A percentile compares a stretch with the other conserved stretches of the same genome.
Evolutionary conservation across 1,140 invertebrate genomes (phyloP).

Genomic region (Sarcophaga peregrina): DNA sequence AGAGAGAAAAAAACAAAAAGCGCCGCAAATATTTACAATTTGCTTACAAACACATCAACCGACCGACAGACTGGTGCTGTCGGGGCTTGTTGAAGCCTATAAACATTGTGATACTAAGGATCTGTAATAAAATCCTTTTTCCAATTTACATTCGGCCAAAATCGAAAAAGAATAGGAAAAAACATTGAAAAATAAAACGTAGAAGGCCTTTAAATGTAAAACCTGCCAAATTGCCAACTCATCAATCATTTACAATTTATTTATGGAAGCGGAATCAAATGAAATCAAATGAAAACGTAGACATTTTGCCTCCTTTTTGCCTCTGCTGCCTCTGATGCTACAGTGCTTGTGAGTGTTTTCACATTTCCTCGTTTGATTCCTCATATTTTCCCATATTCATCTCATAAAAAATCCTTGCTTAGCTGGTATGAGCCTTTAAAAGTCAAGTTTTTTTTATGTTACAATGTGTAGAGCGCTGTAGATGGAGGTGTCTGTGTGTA

Average conservation of each 20-base stretch:
- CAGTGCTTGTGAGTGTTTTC: not conserved
- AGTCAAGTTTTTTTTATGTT: too few species aligned
- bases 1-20: not conserved
- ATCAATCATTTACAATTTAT: constrained; percentile 16
- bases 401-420: too few species aligned
- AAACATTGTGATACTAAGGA: too few species aligned
- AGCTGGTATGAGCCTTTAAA: too few species aligned
- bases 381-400: too few species aligned
- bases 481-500: not conserved
- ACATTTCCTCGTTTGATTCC: too few species aligned
- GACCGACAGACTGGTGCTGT: too few species aligned
- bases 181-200: not conserved
- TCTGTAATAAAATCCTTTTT: too few species aligned
- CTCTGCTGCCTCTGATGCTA: not conserved
- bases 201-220: not conserved
- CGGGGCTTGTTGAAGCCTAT: too few species aligned
- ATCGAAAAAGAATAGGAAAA: not conserved
- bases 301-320: not conserved
- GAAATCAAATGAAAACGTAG: not conserved
- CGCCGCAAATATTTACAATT: not conserved
- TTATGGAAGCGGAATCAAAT: not conserved
- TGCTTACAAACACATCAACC: too few species aligned
- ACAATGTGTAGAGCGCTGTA: too few species aligned
- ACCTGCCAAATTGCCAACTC: not conserved
- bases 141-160: too few species aligned